phyloP scores from a whole-genome alignment of 2,113 vertebrate species.

The Sus scrofa region DNA sequence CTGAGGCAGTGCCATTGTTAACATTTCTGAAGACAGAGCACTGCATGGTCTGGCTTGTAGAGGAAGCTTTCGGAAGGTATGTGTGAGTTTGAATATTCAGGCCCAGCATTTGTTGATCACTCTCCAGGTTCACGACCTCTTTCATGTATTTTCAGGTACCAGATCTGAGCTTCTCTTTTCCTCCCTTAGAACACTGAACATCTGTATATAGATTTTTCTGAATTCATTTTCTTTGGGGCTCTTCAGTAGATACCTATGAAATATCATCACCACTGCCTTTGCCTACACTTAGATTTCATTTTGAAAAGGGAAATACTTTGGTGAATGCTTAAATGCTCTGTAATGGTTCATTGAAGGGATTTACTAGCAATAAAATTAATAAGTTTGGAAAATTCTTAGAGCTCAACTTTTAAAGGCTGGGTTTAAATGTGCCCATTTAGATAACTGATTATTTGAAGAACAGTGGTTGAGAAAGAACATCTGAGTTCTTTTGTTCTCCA shows the following conservation, averaged over 20 bases:
- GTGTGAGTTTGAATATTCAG: slow-evolving; percentile 1
- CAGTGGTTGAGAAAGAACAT: background rate
- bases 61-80: background rate
- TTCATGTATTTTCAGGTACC: slow-evolving; percentile 23
- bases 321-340: background rate
- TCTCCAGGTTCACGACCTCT: slow-evolving; percentile 18
- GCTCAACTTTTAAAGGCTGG: slow-evolving; percentile 40
- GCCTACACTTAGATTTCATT: slow-evolving; percentile 58
- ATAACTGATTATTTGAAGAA: background rate
- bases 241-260: background rate
- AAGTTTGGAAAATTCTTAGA: slow-evolving; percentile 49
- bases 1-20: background rate
- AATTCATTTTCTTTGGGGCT: slow-evolving; percentile 39
- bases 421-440: slow-evolving; percentile 50
- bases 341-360: slow-evolving; percentile 30
- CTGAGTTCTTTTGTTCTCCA: background rate
- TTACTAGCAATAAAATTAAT: slow-evolving; percentile 35
- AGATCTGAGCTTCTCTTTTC: background rate
- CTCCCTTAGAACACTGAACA: background rate
- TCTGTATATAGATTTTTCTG: background rate
- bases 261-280: background rate
- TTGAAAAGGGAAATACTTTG: slow-evolving; percentile 57
- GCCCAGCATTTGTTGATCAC: background rate
- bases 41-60: slow-evolving; percentile 27
- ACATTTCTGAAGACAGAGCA: background rate